Evolutionary conservation across 92 coral and sea anemone species (phyloP), one percentile per base, ranked within the genome.

Genomic region (Siderastrea siderea): DNA sequence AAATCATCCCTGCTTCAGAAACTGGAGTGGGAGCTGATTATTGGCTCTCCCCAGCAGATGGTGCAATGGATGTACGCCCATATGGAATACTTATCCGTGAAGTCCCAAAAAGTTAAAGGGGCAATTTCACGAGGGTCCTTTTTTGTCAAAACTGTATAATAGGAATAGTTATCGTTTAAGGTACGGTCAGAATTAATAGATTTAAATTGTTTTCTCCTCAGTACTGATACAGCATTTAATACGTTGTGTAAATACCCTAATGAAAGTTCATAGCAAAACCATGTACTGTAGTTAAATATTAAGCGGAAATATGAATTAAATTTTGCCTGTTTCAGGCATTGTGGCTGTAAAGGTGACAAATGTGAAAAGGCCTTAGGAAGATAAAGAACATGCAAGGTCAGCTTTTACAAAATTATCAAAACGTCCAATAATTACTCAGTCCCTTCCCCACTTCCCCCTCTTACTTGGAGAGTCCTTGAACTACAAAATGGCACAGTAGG

Each of bases 71-170:
- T 59, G 83, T 89, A 17, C 92, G 94, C 13, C 93, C 96, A 1
- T 94, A 94, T 85, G 94, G 94, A 14, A 17, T 94, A 12, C 86
- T 88, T 4, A 78, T 94, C 53, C 86, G 89, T 19, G 85, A 91
- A 66, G 82, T 76, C 14, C 62, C 81, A 57, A 77, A 26, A 52
- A 54, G 1, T 9, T 75, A 75, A 52, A 52, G 68, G 68, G 43
- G 68, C 43, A 14, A 63, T 63, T 19, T 7, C n/a, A 15, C 7
- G 43, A 63, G 2, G 44, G 68, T 14, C 14, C 14, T 38, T 7
- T 38, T 16, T 63, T 2, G 66, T 3, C n/a, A 19, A 63, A 63
- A 38, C 5, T 19, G 44, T 16, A 14, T 63, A 16, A 1, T 13
- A 19, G 3, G 26, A 3, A 19, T 38, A 16, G 15, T 63, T 63